These are phyloP conservation scores for Sardina pilchardus DNA, from an alignment of 2,113 vertebrate species.

Conservation along the genomic window DNA sequence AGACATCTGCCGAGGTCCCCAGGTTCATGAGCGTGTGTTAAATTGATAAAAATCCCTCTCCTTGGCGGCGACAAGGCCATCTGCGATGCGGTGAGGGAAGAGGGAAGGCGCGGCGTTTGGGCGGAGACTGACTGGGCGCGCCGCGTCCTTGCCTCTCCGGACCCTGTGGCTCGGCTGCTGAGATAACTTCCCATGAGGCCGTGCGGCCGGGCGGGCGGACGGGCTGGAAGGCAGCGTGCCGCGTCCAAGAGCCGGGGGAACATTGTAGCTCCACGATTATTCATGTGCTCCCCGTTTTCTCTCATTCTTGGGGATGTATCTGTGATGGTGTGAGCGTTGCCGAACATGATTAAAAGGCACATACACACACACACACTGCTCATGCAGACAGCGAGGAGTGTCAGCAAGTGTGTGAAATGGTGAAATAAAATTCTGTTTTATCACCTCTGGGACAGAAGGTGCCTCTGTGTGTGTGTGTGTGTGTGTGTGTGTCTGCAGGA, in stretches of 20 bases:
- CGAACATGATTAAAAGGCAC: background rate
- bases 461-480: background rate
- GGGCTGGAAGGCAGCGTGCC: background rate
- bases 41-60: background rate
- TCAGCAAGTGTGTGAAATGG: too few relatives aligned
- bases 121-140: background rate
- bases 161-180: background rate
- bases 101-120: background rate
- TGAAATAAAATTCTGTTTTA: too few relatives aligned
- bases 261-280: background rate
- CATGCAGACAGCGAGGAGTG: too few relatives aligned
- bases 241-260: background rate
- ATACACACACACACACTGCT: background rate
- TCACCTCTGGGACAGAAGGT: too few relatives aligned
- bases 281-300: background rate
- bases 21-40: background rate
- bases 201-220: too few relatives aligned
- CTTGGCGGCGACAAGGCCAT: background rate
- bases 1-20: constrained; percentile 2
- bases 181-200: background rate
- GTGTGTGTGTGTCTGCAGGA: background rate
- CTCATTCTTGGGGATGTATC: background rate
- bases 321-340: background rate
- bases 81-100: background rate
- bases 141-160: background rate